phyloP scores from a whole-genome alignment of 2,113 vertebrate genomes.

The Ceyx melanurus region DNA sequence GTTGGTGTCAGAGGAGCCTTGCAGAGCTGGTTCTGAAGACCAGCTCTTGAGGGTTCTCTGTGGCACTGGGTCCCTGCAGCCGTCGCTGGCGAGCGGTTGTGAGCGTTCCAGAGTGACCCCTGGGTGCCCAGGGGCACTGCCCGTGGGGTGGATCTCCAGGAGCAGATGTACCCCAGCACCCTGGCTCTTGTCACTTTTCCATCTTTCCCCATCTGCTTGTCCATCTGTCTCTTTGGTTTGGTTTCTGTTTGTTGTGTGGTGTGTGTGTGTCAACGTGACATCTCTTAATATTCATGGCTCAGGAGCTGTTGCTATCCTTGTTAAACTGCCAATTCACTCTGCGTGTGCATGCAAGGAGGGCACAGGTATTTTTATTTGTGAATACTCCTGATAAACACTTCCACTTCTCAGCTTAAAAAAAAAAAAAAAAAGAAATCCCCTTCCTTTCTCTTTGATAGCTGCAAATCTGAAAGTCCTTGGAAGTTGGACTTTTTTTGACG shows the following conservation, averaged over 20 bases:
- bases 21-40: background rate
- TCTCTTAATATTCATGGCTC: background rate
- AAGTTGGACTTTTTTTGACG: background rate
- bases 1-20: background rate
- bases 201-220: slow-evolving; percentile 36
- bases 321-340: background rate
- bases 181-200: slow-evolving; percentile 23
- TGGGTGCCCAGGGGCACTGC: background rate
- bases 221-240: slow-evolving; percentile 41
- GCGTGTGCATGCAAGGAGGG: background rate
- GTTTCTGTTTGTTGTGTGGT: slow-evolving; percentile 36
- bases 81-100: background rate
- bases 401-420: background rate
- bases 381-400: background rate
- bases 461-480: background rate
- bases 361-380: background rate
- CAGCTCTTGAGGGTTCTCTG: background rate
- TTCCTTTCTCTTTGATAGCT: background rate
- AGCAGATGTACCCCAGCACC: background rate
- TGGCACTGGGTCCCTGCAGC: background rate
- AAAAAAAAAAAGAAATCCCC: background rate
- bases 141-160: background rate
- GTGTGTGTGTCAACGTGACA: background rate
- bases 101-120: background rate
- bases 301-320: background rate